Evolutionary conservation across 1,140 invertebrate species (phyloP), one percentile per base, ranked within the genome.

Genomic region (Pantala flavescens): DNA sequence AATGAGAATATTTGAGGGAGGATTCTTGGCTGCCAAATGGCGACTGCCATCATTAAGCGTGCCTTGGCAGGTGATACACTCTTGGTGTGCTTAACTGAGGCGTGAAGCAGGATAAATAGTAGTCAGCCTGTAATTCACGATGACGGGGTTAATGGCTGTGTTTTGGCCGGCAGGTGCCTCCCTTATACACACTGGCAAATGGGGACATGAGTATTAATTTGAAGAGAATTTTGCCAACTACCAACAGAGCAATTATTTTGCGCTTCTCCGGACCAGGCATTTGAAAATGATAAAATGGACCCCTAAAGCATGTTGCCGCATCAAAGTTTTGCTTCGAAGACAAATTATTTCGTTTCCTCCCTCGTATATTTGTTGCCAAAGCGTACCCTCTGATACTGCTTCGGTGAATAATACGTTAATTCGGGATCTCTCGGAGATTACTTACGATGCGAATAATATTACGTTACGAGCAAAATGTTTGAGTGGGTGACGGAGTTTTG

Each of bases 221-320:
- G 49, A 63, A 63, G 49, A 63, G 49, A 63, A 63, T 63, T 19
- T 63, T 63, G 49, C 49, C 49, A 63, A 63, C 49, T 63, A 63
- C 49, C 49, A 63, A 63, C 49, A 63, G 49, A 63, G 49, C n/a
- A 63, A 63, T 63, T 63, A 63, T 63, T 63, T 63, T 63, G n/a
- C 49, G 49, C 12, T 63, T 12, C 49, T 63, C 12, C 3, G 49
- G 14, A 16, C 49, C 2, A 63, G n/a, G 49, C 49, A 63, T 63
- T 63, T 63, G 49, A 63, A 63, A 63, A 63, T 63, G 49, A 63
- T 63, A 63, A 21, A 63, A 63, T 21, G 49, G 16, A 3, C 12
- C 49, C 16, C 14, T 63, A 21, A 63, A 63, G 49, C 16, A 63
- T 63, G n/a, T 21, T 63, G 49, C 49, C 49, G n/a, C 49, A 63